Percentiles rank a stretch among this genome's conserved stretches.
Evolutionary conservation across 2,113 vertebrate species (phyloP).

Genomic region (Phoenicopterus ruber): DNA sequence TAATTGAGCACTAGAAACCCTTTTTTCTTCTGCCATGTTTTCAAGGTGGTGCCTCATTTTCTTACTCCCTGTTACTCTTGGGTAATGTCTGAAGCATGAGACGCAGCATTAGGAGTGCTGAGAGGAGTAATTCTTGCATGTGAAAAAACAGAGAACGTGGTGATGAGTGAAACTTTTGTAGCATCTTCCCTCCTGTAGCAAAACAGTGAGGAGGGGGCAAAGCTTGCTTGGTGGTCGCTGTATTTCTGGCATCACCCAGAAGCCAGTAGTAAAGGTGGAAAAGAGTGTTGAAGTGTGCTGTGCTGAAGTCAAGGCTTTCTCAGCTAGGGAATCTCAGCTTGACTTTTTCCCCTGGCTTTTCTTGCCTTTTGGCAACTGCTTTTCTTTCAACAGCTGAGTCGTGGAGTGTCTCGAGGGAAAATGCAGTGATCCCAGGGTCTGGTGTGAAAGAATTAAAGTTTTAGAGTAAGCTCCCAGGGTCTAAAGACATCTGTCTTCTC

Average conservation of each 20-base stretch:
- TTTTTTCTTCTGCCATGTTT: background rate
- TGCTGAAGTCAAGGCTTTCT: background rate
- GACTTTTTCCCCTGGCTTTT: background rate
- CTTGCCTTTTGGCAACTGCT: background rate
- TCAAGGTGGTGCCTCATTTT: background rate
- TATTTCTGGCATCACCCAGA: background rate
- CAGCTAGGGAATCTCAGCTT: background rate
- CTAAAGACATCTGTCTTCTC: background rate
- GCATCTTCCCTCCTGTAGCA: background rate
- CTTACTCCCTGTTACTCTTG: background rate
- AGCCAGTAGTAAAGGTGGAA: background rate
- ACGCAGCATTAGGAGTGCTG: background rate
- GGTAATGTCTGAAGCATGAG: background rate
- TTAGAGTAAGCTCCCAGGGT: background rate
- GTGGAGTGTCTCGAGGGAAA: background rate
- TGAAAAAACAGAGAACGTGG: background rate
- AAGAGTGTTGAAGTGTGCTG: background rate
- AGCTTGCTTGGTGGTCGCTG: background rate
- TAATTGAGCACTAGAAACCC: background rate
- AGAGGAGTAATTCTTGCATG: background rate
- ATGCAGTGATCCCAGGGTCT: background rate
- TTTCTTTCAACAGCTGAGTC: background rate
- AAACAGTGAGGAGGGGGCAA: background rate
- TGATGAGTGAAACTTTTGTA: background rate
- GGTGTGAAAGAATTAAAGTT: background rate